Conservation (phyloP, 2,888 invertebrate species). For the Xylota segnis region DNA sequence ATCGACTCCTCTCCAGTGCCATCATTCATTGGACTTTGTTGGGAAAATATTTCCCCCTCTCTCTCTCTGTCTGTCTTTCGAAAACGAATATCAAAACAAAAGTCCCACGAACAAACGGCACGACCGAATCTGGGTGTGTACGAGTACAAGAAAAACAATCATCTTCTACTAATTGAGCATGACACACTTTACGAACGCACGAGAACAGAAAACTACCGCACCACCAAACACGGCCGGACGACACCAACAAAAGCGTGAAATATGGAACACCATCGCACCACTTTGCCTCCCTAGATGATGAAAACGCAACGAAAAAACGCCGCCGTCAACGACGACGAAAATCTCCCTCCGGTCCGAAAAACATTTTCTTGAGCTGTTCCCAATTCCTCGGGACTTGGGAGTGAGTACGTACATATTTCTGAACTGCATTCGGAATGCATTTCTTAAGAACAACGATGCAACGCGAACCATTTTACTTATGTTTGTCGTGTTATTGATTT, state of each 20-base stretch:
- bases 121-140: constrained; percentile 30
- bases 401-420: constrained; percentile 6
- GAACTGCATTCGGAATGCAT: constrained; percentile 37
- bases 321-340: neutral
- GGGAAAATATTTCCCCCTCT: constrained; percentile 26
- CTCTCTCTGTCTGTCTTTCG: too few relatives aligned
- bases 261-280: constrained; percentile 56
- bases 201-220: constrained; percentile 19
- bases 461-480: constrained; percentile 1
- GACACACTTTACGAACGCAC: constrained; percentile 70
- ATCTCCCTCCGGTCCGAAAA: constrained; percentile 60
- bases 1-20: constrained; percentile 28
- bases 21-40: constrained; percentile 32
- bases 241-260: constrained; percentile 69
- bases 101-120: constrained; percentile 14
- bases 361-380: constrained; percentile 35
- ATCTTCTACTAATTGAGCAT: constrained; percentile 71
- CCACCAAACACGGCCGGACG: constrained; percentile 49
- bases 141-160: constrained; percentile 59
- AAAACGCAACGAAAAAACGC: neutral
- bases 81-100: constrained; percentile 26
- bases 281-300: constrained; percentile 23
- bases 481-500: constrained; percentile 26
- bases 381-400: constrained; percentile 27
- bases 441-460: constrained; percentile 21